Evolutionary conservation across 2,888 invertebrate genomes (phyloP).

Genomic region (Trichacis sp.): DNA sequence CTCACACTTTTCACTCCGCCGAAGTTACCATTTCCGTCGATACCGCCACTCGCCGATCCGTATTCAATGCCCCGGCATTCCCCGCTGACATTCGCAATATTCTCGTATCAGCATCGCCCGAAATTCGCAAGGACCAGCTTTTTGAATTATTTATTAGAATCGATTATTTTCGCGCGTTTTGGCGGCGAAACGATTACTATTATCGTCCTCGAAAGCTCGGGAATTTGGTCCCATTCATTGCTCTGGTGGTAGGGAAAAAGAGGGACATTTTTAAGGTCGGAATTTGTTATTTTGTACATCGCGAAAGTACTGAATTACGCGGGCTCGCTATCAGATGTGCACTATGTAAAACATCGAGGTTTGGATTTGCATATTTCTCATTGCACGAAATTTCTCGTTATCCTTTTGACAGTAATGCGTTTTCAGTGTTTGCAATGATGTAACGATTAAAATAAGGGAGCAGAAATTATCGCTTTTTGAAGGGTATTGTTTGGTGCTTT

Average conservation of each 20-base stretch:
- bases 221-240: background rate
- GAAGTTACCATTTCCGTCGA: conserved; percentile 26
- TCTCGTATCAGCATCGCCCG: conserved; percentile 3
- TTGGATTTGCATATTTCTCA: conserved; percentile 33
- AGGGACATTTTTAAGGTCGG: background rate
- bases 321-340: conserved; percentile 25
- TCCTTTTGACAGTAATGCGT: conserved; percentile 37
- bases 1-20: conserved; percentile 24
- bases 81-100: conserved; percentile 24
- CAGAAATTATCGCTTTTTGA: background rate
- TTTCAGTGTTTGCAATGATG: conserved; percentile 32
- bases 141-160: background rate
- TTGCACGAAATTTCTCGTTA: conserved; percentile 17
- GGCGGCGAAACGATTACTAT: too few species aligned
- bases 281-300: too few species aligned
- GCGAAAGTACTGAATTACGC: conserved; percentile 12
- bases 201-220: too few species aligned
- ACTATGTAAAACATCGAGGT: conserved; percentile 25
- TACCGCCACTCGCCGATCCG: conserved; percentile 13
- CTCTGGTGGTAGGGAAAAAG: background rate
- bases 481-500: too few species aligned
- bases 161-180: background rate
- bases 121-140: conserved; percentile 1
- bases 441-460: background rate
- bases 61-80: too few species aligned